Base-by-base conservation (phyloP, 2,797 vertebrate species). In the Gymnothorax reevesii region DNA sequence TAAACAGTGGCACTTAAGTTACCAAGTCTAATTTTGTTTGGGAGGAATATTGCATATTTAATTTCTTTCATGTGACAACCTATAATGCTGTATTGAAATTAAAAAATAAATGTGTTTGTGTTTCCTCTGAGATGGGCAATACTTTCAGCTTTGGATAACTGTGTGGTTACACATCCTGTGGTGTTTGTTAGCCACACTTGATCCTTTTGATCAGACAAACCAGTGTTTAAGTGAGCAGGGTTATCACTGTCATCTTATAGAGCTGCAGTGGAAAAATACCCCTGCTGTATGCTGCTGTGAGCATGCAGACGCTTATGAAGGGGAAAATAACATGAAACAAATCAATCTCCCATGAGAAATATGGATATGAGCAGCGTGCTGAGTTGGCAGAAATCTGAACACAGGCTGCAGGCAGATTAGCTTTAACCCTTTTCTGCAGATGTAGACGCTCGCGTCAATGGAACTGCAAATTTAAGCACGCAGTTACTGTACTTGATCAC, bases 1-100 rank as follows among this genome's bases (percentile, higher is more conserved):
- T 98, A 99, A 99, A 99, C 98, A 99, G 98, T 42, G 98, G 97
- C 97, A 96, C 96, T 96, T 96, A 96, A 98, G 99, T 99, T 99
- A 99, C 97, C 98, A 99, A 99, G 98, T 99, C 98, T 98, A 99
- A 99, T 99, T 97, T 94, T 95, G 94, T 22, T 9, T 17, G 15
- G 12, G 17, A 95, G 96, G 94, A 95, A 95, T 95, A 92, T 93
- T 94, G n/a, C 95, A 94, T 94, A 94, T 94, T 95, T 95, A 95
- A 94, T 95, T 94, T 94, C 33, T 85, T 8, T 85, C 86, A 85
- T 88, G 79, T 66, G n/a, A 66, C 55, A 57, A 25, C 49, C 90
- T 90, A 92, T 95, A 93, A 95, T 95, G 94, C 94, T 95, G 94
- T 96, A 93, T 95, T 94, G 95, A 94, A 95, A 94, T 25, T 85